A percentile compares a stretch with the other conserved stretches of the same genome.
phyloP scores from a whole-genome alignment of 2,888 invertebrate genomes.

The Diaphora mendica region DNA sequence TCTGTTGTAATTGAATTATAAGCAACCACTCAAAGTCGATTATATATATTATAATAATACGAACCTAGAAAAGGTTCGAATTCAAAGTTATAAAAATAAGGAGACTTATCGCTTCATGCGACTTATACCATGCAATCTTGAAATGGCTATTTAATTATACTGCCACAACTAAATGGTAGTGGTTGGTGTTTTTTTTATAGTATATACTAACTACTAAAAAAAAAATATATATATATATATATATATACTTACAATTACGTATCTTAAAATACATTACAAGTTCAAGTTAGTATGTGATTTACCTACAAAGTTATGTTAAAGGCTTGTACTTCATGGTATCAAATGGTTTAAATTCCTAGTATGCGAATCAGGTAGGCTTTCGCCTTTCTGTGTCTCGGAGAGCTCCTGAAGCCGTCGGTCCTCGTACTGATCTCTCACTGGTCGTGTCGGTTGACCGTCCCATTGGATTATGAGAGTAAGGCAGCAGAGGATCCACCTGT shows the following conservation, averaged over 20 bases:
- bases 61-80: too few species aligned
- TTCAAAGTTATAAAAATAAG: not conserved
- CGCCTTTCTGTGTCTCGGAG: too few species aligned
- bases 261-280: not conserved
- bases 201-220: not conserved
- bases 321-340: too few species aligned
- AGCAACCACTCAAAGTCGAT: not conserved
- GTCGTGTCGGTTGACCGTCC: too few species aligned
- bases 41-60: not conserved
- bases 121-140: not conserved
- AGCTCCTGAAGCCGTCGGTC: too few species aligned
- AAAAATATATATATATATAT: too few species aligned
- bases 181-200: not conserved
- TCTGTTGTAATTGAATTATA: not conserved
- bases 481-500: too few species aligned
- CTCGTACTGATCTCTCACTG: too few species aligned
- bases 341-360: too few species aligned
- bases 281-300: not conserved
- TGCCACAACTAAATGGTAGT: not conserved
- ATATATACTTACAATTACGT: not conserved
- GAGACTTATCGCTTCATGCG: not conserved
- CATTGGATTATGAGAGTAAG: too few species aligned
- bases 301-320: not conserved
- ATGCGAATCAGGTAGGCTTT: too few species aligned
- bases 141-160: not conserved